A percentile compares a stretch with the other conserved stretches of the same genome.
Evolutionary conservation across 2,888 invertebrate species (phyloP).

Genomic region (Galerucella nymphaeae): DNA sequence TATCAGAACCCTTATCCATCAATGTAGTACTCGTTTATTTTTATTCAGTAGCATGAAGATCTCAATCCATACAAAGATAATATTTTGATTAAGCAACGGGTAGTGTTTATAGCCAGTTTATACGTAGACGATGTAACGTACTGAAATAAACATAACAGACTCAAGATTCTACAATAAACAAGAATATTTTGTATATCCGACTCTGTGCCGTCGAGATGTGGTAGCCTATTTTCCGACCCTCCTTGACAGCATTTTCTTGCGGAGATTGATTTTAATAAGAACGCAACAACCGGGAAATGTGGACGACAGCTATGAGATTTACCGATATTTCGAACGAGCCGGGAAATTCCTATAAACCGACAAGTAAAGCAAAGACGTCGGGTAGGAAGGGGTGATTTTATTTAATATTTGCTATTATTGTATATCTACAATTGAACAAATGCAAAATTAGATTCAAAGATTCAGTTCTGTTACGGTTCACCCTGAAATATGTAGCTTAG

Average conservation of each 20-base stretch:
- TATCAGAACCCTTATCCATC: too few species aligned
- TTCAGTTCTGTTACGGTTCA: too few species aligned
- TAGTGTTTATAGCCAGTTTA: neutral
- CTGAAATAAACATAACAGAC: neutral
- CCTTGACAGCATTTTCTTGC: constrained; percentile 55
- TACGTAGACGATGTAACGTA: neutral
- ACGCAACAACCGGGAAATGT: constrained; percentile 55
- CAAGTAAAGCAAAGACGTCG: constrained; percentile 16
- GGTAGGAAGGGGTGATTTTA: neutral
- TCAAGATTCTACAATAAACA: neutral
- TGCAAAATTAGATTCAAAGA: too few species aligned
- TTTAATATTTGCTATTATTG: too few species aligned
- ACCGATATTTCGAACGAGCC: constrained; percentile 34
- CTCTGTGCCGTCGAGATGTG: constrained; percentile 52
- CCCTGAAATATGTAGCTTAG: too few species aligned
- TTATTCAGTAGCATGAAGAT: too few species aligned
- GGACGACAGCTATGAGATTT: constrained; percentile 59
- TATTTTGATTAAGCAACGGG: too few species aligned
- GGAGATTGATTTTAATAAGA: constrained; percentile 62
- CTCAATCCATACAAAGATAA: too few species aligned
- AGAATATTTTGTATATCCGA: constrained; percentile 2
- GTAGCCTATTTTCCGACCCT: constrained; percentile 59
- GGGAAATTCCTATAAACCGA: constrained; percentile 33
- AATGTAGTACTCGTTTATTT: too few species aligned
- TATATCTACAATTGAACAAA: too few species aligned